A percentile compares a stretch with the other conserved stretches of the same genome.
These are phyloP conservation scores for Mizuhopecten yessoensis DNA, from an alignment of 1,140 invertebrate genomes.

Conservation along the genomic window DNA sequence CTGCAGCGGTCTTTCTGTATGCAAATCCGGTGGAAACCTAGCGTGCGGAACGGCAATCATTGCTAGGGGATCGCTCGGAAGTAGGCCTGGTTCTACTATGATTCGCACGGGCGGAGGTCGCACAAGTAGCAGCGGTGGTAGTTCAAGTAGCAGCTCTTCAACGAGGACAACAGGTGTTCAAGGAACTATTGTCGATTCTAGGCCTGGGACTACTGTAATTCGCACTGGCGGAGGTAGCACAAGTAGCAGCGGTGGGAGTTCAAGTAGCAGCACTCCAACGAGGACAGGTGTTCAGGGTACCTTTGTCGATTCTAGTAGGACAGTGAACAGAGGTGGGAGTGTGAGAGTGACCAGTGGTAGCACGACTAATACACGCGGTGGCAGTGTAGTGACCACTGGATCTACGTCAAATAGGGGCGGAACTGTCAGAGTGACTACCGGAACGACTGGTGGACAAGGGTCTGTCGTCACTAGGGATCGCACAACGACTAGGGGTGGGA, in stretches of 20 bases:
- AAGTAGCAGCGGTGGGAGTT: slow-evolving; percentile 9
- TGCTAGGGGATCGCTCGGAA: not conserved
- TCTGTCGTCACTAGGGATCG: not conserved
- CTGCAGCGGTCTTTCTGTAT: slow-evolving; percentile 51
- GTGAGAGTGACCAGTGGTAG: not conserved
- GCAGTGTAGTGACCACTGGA: not conserved
- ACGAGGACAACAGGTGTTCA: not conserved
- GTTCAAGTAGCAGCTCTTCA: slow-evolving; percentile 5
- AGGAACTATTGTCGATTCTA: not conserved
- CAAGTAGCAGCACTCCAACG: not conserved
- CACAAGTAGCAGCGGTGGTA: not conserved
- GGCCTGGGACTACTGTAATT: not conserved
- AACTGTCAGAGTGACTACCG: too few species aligned
- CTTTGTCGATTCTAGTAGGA: not conserved
- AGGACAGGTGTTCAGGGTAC: not conserved
- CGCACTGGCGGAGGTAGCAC: not conserved
- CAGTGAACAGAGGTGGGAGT: slow-evolving; percentile 46
- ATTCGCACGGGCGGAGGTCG: not conserved
- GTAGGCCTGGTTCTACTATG: not conserved
- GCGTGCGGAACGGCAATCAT: slow-evolving; percentile 49
- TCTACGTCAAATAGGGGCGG: slow-evolving; percentile 24
- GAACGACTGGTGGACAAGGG: not conserved
- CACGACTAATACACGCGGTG: not conserved
- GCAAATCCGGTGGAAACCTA: slow-evolving; percentile 47
- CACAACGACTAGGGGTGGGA: not conserved